A percentile compares a stretch with the other conserved stretches of the same genome.
These are phyloP conservation scores for Rhadina sibilatrix DNA, from an alignment of 2,113 vertebrate genomes.

Conservation along the genomic window DNA sequence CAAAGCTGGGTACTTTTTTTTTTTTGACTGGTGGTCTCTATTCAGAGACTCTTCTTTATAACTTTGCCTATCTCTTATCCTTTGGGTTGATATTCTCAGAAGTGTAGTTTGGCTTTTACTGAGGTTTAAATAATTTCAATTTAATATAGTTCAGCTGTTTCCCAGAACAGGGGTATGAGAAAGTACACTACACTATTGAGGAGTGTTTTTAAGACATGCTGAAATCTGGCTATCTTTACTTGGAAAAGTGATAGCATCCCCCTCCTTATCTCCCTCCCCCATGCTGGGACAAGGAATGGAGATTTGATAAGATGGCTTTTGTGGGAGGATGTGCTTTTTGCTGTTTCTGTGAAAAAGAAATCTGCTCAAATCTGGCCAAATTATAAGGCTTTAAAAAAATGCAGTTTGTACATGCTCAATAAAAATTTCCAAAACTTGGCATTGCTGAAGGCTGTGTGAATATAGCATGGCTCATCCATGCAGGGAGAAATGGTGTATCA, in stretches of 20 bases:
- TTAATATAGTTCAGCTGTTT: conserved; percentile 3
- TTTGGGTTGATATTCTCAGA: not conserved
- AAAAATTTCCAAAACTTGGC: not conserved
- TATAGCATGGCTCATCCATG: not conserved
- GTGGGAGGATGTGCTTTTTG: conserved; percentile 57
- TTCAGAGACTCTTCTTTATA: not conserved
- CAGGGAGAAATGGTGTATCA: not conserved
- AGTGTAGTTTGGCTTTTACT: not conserved
- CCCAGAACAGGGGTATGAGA: not conserved
- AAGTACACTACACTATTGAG: not conserved
- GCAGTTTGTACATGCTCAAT: not conserved
- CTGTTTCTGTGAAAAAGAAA: conserved; percentile 35
- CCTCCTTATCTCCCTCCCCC: not conserved
- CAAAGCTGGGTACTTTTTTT: not conserved
- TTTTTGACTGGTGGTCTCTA: not conserved
- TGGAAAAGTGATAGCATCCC: not conserved
- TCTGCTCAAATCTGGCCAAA: conserved; percentile 20
- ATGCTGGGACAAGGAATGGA: conserved; percentile 15
- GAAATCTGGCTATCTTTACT: conserved; percentile 35
- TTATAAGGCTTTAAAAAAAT: not conserved
- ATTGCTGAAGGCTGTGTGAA: not conserved
- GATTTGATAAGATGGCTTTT: conserved; percentile 30
- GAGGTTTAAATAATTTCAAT: not conserved
- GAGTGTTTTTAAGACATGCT: conserved; percentile 13
- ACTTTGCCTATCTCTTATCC: not conserved